A percentile compares a stretch with the other conserved stretches of the same genome.
Conservation (phyloP, 1,140 invertebrate species). For the Trachymyrmex septentrionalis region DNA sequence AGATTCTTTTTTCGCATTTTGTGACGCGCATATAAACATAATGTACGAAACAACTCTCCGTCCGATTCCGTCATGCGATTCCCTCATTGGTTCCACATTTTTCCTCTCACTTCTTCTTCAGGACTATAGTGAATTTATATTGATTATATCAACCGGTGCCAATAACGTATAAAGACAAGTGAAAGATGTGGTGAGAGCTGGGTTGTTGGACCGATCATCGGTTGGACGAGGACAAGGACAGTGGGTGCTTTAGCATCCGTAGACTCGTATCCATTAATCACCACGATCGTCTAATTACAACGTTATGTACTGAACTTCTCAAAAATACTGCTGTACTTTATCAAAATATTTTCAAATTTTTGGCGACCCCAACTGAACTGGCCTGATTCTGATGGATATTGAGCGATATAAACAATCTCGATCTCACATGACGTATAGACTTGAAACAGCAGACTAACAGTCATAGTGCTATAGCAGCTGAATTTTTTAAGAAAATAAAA, state of each 20-base stretch:
- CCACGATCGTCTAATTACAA: conserved; percentile 47
- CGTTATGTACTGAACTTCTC: not conserved
- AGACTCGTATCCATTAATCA: conserved; percentile 58
- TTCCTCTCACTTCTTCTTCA: conserved; percentile 42
- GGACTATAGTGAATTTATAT: conserved; percentile 73
- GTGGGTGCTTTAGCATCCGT: conserved; percentile 70
- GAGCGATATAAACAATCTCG: no score
- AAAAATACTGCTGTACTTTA: no score
- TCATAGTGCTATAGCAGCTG: no score
- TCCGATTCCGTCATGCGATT: not conserved
- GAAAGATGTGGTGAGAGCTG: conserved; percentile 67
- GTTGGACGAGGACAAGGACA: conserved; percentile 29
- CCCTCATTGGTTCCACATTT: not conserved
- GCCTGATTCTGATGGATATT: no score
- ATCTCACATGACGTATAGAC: no score
- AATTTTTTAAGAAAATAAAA: no score
- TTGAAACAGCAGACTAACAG: no score
- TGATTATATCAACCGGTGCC: conserved; percentile 75
- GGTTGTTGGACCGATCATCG: conserved; percentile 64
- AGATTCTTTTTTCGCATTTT: conserved; percentile 51
- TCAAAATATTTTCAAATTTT: no score
- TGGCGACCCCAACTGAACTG: no score
- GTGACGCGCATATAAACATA: not conserved
- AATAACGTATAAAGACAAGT: conserved; percentile 77
- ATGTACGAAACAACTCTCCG: conserved; percentile 32